Conservation (phyloP, 2,888 invertebrate species). For the Hanleya hanleyi region DNA sequence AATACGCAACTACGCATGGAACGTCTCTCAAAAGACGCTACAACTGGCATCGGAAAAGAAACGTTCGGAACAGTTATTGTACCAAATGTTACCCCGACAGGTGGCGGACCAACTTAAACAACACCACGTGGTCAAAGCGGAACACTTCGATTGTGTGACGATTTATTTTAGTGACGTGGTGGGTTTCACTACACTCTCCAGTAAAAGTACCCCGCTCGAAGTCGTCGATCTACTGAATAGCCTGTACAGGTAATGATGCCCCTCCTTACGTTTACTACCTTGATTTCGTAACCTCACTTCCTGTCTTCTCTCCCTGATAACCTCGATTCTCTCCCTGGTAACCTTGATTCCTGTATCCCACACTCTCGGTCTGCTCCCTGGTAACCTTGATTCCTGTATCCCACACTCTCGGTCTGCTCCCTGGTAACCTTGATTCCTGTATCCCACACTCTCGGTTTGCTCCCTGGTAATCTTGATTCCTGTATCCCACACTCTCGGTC, state of each 20-base stretch:
- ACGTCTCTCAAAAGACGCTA: not conserved
- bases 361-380: no score
- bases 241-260: slow-evolving; percentile 10
- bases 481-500: no score
- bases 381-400: no score
- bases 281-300: no score
- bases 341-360: no score
- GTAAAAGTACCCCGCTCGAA: not conserved
- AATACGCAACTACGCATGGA: slow-evolving; percentile 10
- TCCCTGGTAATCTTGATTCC: no score
- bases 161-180: slow-evolving; percentile 8
- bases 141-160: not conserved
- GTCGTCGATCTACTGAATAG: slow-evolving; percentile 3
- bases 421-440: no score
- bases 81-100: slow-evolving; percentile 9
- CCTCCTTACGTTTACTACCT: no score
- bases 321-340: no score
- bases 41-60: not conserved
- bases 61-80: not conserved
- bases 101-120: not conserved
- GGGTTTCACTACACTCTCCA: not conserved
- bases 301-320: no score
- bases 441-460: no score
- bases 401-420: no score
- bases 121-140: not conserved